Evolutionary conservation across 2,113 vertebrate species (phyloP).

Genomic region (Epinephelus moara): DNA sequence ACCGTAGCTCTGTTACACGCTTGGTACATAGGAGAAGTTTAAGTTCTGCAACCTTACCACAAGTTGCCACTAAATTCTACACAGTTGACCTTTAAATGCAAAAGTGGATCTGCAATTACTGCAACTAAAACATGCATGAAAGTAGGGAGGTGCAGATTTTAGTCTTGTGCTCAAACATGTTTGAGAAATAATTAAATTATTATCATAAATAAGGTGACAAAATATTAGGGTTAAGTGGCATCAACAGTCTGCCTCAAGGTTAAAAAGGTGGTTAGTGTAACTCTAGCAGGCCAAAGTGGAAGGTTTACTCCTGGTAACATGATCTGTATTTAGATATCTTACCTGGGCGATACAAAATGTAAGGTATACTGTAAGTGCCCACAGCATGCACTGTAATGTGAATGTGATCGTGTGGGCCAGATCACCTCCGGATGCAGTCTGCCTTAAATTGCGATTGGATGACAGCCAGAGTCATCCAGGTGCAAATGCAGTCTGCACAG

Average conservation of each 20-base stretch:
- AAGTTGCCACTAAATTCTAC: no score
- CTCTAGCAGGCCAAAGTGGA: not conserved
- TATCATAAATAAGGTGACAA: no score
- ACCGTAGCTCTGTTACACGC: no score
- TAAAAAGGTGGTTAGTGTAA: not conserved
- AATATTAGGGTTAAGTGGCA: not conserved
- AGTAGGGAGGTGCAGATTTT: not conserved
- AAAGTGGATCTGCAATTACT: not conserved
- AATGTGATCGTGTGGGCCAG: constrained; percentile 27
- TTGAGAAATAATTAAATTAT: no score
- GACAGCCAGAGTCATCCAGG: constrained; percentile 25
- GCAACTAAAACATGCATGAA: not conserved
- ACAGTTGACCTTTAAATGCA: not conserved
- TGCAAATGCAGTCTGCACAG: constrained; percentile 12
- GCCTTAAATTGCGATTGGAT: constrained; percentile 27
- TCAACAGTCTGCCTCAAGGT: not conserved
- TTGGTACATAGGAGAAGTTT: no score
- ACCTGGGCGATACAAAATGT: not conserved
- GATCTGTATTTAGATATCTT: constrained; percentile 27
- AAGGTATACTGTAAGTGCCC: constrained; percentile 3
- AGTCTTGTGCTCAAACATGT: not conserved
- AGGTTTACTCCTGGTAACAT: not conserved
- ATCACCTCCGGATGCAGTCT: constrained; percentile 21
- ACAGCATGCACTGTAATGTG: constrained; percentile 32
- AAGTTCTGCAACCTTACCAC: no score